A percentile compares a stretch with the other conserved stretches of the same genome.
Conservation (phyloP, 2,888 invertebrate genomes). For the Erebia epiphron region DNA sequence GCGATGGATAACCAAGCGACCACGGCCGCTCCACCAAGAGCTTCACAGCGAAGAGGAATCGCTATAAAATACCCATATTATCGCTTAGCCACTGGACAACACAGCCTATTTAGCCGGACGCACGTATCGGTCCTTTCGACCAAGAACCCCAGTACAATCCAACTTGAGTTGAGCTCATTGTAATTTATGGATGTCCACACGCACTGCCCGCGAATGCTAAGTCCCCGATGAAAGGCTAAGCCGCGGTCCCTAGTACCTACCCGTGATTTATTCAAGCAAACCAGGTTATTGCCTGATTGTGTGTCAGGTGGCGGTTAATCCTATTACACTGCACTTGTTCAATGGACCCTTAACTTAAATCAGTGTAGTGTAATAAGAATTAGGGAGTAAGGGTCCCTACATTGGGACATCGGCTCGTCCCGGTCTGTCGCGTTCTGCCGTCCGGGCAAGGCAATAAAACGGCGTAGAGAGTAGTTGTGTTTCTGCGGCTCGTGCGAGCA, state of each 20-base stretch:
- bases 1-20: too few relatives aligned
- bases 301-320: constrained; percentile 38
- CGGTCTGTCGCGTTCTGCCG: too few relatives aligned
- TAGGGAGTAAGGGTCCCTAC: too few relatives aligned
- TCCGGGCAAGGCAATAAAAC: too few relatives aligned
- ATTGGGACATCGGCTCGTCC: too few relatives aligned
- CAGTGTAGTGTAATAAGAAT: too few relatives aligned
- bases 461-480: too few relatives aligned
- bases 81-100: constrained; percentile 35
- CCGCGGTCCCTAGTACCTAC: constrained; percentile 48
- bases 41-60: too few relatives aligned
- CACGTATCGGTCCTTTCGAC: constrained; percentile 53
- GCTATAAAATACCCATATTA: constrained; percentile 17
- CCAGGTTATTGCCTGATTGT: constrained; percentile 43
- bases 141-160: constrained; percentile 46
- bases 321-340: too few relatives aligned
- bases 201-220: constrained; percentile 64
- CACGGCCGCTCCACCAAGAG: too few relatives aligned
- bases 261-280: constrained; percentile 42
- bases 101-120: constrained; percentile 47
- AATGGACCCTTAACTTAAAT: too few relatives aligned
- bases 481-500: too few relatives aligned
- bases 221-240: constrained; percentile 65
- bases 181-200: constrained; percentile 72
- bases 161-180: constrained; percentile 62